phyloP scores from a whole-genome alignment of 2,797 vertebrate species.

The Malacoctenus gilli region DNA sequence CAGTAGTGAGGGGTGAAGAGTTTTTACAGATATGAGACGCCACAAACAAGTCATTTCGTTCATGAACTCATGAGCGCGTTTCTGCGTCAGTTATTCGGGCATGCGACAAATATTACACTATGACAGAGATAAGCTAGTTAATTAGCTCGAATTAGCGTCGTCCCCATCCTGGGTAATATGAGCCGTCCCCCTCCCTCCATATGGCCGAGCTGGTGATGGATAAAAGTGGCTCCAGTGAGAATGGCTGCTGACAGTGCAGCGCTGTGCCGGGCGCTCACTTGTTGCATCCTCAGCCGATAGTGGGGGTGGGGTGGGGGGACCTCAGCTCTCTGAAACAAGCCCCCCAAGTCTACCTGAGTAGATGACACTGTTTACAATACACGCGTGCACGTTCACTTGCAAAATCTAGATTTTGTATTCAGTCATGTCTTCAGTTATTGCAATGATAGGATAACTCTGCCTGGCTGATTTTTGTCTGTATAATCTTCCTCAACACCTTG shows the following conservation, averaged over 20 bases:
- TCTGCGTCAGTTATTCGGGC: neutral
- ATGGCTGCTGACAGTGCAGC: slow-evolving; percentile 2
- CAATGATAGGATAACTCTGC: no score
- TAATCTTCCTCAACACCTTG: no score
- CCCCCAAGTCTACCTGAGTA: no score
- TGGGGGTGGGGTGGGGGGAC: no score
- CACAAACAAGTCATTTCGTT: neutral
- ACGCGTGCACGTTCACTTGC: no score
- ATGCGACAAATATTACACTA: neutral
- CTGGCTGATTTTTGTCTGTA: no score
- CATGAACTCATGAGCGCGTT: neutral
- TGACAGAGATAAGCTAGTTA: slow-evolving; percentile 30
- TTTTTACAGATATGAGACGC: neutral
- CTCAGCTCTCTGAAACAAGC: no score
- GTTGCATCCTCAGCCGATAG: no score
- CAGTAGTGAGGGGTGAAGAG: neutral
- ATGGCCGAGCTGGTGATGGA: slow-evolving; percentile 13
- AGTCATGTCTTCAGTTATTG: no score
- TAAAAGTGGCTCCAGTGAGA: neutral
- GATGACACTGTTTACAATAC: no score
- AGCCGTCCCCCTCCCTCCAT: slow-evolving; percentile 15
- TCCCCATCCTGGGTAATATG: slow-evolving; percentile 41
- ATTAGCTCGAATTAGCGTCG: slow-evolving; percentile 43
- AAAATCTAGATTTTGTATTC: no score
- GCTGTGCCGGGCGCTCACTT: neutral